Evolutionary conservation across 2,113 vertebrate genomes (phyloP), one percentile per base, ranked within the genome.

Genomic region (Hippocampus comes): DNA sequence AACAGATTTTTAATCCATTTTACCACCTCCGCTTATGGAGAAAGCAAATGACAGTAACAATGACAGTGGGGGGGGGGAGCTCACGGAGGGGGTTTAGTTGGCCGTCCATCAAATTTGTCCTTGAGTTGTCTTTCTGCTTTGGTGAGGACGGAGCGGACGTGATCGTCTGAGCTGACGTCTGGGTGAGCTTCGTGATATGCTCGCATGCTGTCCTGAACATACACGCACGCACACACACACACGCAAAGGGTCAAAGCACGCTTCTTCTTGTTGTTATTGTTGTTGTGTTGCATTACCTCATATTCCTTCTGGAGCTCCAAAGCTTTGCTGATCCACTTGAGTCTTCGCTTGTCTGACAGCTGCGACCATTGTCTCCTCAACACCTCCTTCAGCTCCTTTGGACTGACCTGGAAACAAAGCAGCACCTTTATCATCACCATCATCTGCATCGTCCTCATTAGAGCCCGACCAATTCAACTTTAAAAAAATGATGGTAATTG

Each of bases 321-420:
- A 7, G 93, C 93, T 74, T 93, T 94, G 86, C 91, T 93, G 90
- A 94, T 94, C 93, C 93, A 94, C 78, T 94, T 94, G 8, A 94
- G 88, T 1, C 93, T 86, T 75, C 90, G 91, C 78, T 94, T 94
- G 84, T 94, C 93, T 0, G 91, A 88, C 27, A 94, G 91, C 42
- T 93, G 92, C 17, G 93, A 94, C 93, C 93, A 94, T 84, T 94
- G 93, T 67, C 88, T 87, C 63, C 93, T 89, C 74, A 94, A 84
- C 2, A 87, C 90, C 70, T 94, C 93, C 85, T 94, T 94, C 76
- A 94, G 85, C 73, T 94, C 93, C 84, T 94, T 94, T 72, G 89
- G 92, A 71, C 90, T 93, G 59, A 94, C 90, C 93, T 94, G 80
- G 15, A 2, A 55, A 42, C 21, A 46, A 10, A 46, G 43, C 43